Conservation (phyloP, 2,113 vertebrate species). For the Cyprinodon variegatus region DNA sequence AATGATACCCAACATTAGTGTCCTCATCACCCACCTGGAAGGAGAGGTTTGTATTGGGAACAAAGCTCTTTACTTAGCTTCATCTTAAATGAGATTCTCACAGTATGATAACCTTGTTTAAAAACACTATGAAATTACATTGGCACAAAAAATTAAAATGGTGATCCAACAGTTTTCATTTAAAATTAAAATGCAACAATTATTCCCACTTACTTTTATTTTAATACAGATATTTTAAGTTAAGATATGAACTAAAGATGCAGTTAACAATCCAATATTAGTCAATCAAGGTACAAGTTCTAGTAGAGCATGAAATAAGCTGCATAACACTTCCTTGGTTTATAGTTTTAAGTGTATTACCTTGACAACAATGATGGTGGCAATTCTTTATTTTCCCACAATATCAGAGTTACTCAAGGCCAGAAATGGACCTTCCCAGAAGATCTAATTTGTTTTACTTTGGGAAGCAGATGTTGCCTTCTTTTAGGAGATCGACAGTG, state of each 20-base stretch:
- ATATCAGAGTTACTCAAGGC: neutral
- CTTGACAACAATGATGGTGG: neutral
- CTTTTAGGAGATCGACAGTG: neutral
- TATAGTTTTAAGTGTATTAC: neutral
- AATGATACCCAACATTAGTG: conserved; percentile 90
- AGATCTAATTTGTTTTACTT: neutral
- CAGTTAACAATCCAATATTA: neutral
- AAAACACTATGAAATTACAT: too few species aligned
- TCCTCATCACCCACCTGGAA: conserved; percentile 89
- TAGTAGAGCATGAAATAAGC: too few species aligned
- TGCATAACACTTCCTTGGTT: neutral
- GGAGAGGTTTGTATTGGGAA: conserved; percentile 83
- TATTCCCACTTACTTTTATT: neutral
- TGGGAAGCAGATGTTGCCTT: too few species aligned
- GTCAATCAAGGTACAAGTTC: neutral
- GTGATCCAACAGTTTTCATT: neutral
- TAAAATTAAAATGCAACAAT: neutral
- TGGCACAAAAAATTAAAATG: neutral
- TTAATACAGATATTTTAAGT: neutral
- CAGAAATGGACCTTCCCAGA: neutral
- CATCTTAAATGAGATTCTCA: neutral
- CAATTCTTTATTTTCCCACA: too few species aligned
- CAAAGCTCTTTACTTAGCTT: neutral
- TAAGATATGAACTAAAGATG: neutral
- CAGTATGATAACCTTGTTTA: neutral